Base-by-base conservation (phyloP, 2,797 vertebrate species). In the Sebastolobus alascanus region DNA sequence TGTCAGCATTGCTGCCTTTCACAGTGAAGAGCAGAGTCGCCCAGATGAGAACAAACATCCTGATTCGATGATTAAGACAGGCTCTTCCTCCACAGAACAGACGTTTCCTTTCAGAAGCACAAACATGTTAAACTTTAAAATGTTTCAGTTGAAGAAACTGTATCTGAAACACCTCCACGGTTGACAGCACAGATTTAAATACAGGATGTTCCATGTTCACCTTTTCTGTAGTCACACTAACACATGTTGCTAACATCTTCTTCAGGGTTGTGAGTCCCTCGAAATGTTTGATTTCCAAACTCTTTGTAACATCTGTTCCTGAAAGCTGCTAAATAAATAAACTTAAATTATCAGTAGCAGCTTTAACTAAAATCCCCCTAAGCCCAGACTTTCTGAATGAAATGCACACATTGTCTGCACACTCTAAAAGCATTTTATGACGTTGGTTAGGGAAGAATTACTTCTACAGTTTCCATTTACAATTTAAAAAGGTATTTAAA, bases 1-100 rank as follows among this genome's bases (percentile, higher is more conserved):
- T 2, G 5, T 6, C 4, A 27, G 16, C 35, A 8, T 0, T 20
- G 16, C 1, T 22, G 64, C 2, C 2, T 8, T 14, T 38, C 55
- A 70, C n/a, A 68, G 56, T 50, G 40, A 82, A 31, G 25, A 90
- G 38, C 40, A 90, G 55, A 69, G 27, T 22, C 1, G 3, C 66
- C 83, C 74, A 85, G 70, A 86, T 40, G 56, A 89, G 75, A 75
- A 66, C 1, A 13, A 68, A 55, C 84, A 89, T 91, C 73, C 6
- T 88, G 25, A 71, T 56, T 31, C 0, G 1, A 38, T 16, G 20
- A 2, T 38, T 3, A 2, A n/a, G 8, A 14, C 38, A 6, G 18
- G 29, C 13, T 43, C 40, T 43, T 5, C 40, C 40, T 43, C 40
- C 13, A 16, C 5, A 14, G 40, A 6, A 43, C 12, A 40, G 12